phyloP scores from a whole-genome alignment of 2,113 vertebrate genomes.

The Mobula hypostoma region DNA sequence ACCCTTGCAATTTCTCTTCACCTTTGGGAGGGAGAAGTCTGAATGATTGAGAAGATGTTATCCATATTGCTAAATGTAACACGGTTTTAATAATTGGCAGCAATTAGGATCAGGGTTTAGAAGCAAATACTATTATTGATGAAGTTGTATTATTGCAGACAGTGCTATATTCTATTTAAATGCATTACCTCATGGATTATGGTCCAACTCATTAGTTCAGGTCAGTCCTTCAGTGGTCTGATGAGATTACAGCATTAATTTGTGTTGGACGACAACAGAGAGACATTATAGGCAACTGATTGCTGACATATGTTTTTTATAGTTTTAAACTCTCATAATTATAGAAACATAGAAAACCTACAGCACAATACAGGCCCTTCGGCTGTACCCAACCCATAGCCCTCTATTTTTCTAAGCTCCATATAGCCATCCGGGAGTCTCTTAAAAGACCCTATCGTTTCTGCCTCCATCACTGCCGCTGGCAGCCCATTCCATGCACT shows the following conservation, averaged over 20 bases:
- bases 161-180: background rate
- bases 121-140: background rate
- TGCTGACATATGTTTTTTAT: background rate
- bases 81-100: background rate
- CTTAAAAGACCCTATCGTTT: too few relatives aligned
- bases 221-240: background rate
- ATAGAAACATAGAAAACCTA: too few relatives aligned
- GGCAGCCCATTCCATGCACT: too few relatives aligned
- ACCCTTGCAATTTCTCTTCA: background rate
- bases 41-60: background rate
- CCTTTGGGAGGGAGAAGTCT: background rate
- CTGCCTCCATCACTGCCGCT: too few relatives aligned
- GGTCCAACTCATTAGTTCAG: background rate
- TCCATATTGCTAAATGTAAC: background rate
- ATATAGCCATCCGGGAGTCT: too few relatives aligned
- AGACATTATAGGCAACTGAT: background rate
- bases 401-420: too few relatives aligned
- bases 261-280: background rate
- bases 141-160: background rate
- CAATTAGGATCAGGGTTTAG: background rate
- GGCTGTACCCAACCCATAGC: too few relatives aligned
- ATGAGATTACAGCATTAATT: background rate
- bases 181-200: background rate
- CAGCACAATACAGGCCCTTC: too few relatives aligned
- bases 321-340: background rate